Evolutionary conservation across 2,797 vertebrate species (phyloP).

Genomic region (Lophius americanus): DNA sequence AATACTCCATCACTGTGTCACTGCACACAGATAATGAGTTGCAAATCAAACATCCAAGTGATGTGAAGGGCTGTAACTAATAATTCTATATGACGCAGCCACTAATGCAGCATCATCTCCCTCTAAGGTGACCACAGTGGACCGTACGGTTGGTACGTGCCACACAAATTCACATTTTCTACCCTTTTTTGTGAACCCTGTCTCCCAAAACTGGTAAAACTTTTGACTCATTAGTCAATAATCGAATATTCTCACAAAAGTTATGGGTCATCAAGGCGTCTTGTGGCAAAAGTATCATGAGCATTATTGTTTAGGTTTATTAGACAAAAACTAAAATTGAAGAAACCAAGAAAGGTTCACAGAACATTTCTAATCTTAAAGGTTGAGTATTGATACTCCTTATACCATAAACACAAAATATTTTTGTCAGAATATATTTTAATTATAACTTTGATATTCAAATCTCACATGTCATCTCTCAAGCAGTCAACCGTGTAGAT

Average conservation of each 20-base stretch:
- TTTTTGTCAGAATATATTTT: neutral
- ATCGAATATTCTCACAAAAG: too few relatives aligned
- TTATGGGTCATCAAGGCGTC: too few relatives aligned
- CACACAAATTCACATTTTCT: too few relatives aligned
- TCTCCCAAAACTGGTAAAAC: too few relatives aligned
- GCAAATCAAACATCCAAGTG: neutral
- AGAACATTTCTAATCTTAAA: neutral
- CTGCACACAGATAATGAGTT: constrained; percentile 67
- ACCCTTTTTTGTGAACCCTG: too few relatives aligned
- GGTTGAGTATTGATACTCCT: neutral
- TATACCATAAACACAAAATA: too few relatives aligned
- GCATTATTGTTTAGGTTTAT: too few relatives aligned
- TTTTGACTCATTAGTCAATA: too few relatives aligned
- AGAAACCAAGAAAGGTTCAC: neutral
- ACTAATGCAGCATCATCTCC: neutral
- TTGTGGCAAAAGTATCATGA: too few relatives aligned
- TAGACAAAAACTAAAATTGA: too few relatives aligned
- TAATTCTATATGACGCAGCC: neutral
- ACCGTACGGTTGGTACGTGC: too few relatives aligned
- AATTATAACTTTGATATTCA: neutral
- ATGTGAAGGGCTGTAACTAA: neutral
- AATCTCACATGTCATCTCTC: constrained; percentile 91
- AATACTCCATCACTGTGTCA: constrained; percentile 96
- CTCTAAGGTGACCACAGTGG: neutral
- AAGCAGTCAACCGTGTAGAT: constrained; percentile 91